A percentile compares a stretch with the other conserved stretches of the same genome.
Conservation (phyloP, 2,888 invertebrate species). For the Chironomus riparius region DNA sequence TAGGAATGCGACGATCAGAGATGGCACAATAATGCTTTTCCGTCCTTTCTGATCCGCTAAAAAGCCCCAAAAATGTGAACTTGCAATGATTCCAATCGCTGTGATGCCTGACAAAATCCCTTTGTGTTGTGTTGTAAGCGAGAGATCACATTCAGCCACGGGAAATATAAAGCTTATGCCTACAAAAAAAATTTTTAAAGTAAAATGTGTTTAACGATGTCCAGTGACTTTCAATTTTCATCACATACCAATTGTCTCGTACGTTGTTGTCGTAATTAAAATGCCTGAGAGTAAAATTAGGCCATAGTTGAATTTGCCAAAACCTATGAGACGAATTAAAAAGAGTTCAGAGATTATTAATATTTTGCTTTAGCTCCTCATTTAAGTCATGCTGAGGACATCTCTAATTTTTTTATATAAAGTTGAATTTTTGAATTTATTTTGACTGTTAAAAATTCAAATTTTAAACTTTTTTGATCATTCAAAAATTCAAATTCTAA, state of each 20-base stretch:
- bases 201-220: neutral
- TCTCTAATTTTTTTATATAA: too few species aligned
- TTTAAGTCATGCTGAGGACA: too few species aligned
- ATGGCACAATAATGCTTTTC: slow-evolving; percentile 43
- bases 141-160: slow-evolving; percentile 43
- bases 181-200: too few species aligned
- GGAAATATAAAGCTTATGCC: slow-evolving; percentile 47
- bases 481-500: too few species aligned
- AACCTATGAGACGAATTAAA: neutral
- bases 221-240: neutral
- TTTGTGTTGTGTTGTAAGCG: slow-evolving; percentile 38
- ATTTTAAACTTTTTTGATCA: too few species aligned
- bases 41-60: slow-evolving; percentile 47
- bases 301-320: slow-evolving; percentile 6
- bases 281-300: neutral
- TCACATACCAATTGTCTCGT: neutral
- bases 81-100: slow-evolving; percentile 42
- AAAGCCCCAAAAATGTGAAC: slow-evolving; percentile 50
- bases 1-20: slow-evolving; percentile 42
- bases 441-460: too few species aligned
- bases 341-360: neutral
- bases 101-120: slow-evolving; percentile 41
- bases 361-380: neutral
- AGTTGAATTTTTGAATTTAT: too few species aligned
- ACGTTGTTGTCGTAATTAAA: slow-evolving; percentile 12